Evolutionary conservation across 2,113 vertebrate genomes (phyloP), one percentile per base, ranked within the genome.

Genomic region (Thomomys bottae): DNA sequence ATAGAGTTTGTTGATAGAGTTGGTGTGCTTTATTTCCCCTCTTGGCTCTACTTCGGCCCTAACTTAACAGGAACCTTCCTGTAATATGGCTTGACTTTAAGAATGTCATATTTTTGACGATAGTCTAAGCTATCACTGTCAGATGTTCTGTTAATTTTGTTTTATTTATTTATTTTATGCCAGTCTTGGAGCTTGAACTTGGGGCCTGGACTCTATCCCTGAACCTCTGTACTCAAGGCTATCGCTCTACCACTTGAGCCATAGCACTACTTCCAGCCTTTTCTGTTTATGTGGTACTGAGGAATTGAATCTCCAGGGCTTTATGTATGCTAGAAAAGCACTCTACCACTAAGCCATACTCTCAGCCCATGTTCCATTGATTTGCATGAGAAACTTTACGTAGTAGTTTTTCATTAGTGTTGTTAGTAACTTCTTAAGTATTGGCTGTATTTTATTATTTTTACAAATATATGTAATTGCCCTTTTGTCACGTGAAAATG

Each of bases 141-240:
- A 36, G 21, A 90, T 70, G 28, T 88, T 92, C 34, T 49, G 28
- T 84, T 91, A 8, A 80, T n/a, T 92, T 88, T 87, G 49, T n/a
- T n/a, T n/a, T n/a, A n/a, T n/a, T n/a, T n/a, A n/a, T n/a, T n/a
- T n/a, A n/a, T n/a, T n/a, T n/a, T n/a, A n/a, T n/a, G n/a, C n/a
- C n/a, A n/a, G n/a, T n/a, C n/a, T n/a, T n/a, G n/a, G n/a, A n/a
- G n/a, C n/a, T n/a, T n/a, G n/a, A n/a, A n/a, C n/a, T n/a, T n/a
- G n/a, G n/a, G n/a, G n/a, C n/a, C n/a, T n/a, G n/a, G n/a, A n/a
- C n/a, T n/a, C n/a, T n/a, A n/a, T n/a, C n/a, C n/a, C n/a, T n/a
- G n/a, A n/a, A n/a, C n/a, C n/a, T n/a, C n/a, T n/a, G n/a, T n/a
- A n/a, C n/a, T n/a, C n/a, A n/a, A n/a, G n/a, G n/a, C n/a, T n/a